phyloP scores from a whole-genome alignment of 1,140 invertebrate species.

The Panagrolaimus sp. region DNA sequence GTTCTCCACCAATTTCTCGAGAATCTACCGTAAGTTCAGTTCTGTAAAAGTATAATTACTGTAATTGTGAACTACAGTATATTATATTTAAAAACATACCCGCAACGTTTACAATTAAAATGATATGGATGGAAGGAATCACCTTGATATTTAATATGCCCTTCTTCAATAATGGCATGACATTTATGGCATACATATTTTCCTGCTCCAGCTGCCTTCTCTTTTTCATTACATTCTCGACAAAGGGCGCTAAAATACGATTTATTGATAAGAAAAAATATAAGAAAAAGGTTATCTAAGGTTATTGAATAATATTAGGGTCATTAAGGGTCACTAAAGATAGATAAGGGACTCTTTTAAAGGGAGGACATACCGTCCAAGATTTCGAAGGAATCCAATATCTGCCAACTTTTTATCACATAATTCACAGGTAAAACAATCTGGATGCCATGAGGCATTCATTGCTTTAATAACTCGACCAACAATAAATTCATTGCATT shows the following conservation, averaged over 20 bases:
- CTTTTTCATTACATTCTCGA: slow-evolving; percentile 89
- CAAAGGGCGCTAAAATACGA: slow-evolving; percentile 82
- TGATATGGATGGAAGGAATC: slow-evolving; percentile 99
- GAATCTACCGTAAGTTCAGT: slow-evolving; percentile 73
- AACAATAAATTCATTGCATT: slow-evolving; percentile 69
- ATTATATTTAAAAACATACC: slow-evolving; percentile 56
- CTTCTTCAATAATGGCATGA: slow-evolving; percentile 93
- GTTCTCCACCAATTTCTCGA: slow-evolving; percentile 84
- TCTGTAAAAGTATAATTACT: slow-evolving; percentile 58
- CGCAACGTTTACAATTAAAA: slow-evolving; percentile 77
- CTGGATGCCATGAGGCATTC: slow-evolving; percentile 96
- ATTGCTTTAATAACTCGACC: slow-evolving; percentile 96
- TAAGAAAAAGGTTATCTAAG: slow-evolving; percentile 1
- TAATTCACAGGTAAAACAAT: slow-evolving; percentile 90
- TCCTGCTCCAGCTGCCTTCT: slow-evolving; percentile 86
- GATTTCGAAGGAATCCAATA: slow-evolving; percentile 72
- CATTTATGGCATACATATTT: slow-evolving; percentile 98
- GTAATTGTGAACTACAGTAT: no score
- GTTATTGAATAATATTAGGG: background rate
- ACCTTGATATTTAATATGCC: slow-evolving; percentile 86
- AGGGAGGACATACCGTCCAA: slow-evolving; percentile 48
- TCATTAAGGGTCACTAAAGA: no score
- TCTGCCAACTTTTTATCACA: slow-evolving; percentile 86
- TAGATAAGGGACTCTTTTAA: slow-evolving; percentile 62
- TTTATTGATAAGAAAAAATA: slow-evolving; percentile 40